These are phyloP conservation scores for Scolanthus callimorphus DNA, from an alignment of 92 coral and sea anemone species.

Conservation along the genomic window DNA sequence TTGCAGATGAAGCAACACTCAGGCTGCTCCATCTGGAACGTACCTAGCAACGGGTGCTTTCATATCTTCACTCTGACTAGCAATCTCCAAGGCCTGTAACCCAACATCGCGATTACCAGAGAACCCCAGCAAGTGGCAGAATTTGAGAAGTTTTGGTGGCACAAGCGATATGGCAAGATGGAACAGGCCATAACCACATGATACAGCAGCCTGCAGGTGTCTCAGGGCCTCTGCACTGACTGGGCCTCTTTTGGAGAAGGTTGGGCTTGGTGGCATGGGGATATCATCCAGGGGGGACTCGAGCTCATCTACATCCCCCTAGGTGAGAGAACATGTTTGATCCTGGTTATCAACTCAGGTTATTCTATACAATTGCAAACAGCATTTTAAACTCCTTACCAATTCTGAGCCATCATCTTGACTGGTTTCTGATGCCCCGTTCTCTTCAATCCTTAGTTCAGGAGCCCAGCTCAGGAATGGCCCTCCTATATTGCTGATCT, in stretches of 20 bases:
- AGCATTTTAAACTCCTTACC: too few relatives aligned
- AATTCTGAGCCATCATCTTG: constrained; percentile 38
- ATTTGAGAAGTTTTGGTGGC: constrained; percentile 89
- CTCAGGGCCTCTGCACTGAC: constrained; percentile 58
- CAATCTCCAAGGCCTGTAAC: constrained; percentile 77
- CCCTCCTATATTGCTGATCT: constrained; percentile 84
- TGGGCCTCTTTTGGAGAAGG: constrained; percentile 5
- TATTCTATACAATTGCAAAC: too few relatives aligned
- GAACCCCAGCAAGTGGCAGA: constrained; percentile 87
- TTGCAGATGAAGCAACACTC: too few relatives aligned
- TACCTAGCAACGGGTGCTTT: constrained; percentile 98
- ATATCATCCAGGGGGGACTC: constrained; percentile 51
- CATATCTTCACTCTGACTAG: constrained; percentile 95
- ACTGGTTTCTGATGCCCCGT: constrained; percentile 48
- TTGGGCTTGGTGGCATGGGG: constrained; percentile 16
- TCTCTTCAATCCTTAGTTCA: constrained; percentile 48
- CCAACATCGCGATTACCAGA: constrained; percentile 93
- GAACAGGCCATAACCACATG: constrained; percentile 95
- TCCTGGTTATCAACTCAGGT: too few relatives aligned
- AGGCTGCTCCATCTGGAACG: too few relatives aligned
- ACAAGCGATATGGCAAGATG: constrained; percentile 89
- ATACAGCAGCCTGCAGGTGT: constrained; percentile 90
- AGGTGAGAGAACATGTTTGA: too few relatives aligned
- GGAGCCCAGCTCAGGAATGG: constrained; percentile 87
- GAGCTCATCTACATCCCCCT: constrained; percentile 57